Conservation (phyloP, 92 coral and sea anemone species). For the Virgularia gustaviana region DNA sequence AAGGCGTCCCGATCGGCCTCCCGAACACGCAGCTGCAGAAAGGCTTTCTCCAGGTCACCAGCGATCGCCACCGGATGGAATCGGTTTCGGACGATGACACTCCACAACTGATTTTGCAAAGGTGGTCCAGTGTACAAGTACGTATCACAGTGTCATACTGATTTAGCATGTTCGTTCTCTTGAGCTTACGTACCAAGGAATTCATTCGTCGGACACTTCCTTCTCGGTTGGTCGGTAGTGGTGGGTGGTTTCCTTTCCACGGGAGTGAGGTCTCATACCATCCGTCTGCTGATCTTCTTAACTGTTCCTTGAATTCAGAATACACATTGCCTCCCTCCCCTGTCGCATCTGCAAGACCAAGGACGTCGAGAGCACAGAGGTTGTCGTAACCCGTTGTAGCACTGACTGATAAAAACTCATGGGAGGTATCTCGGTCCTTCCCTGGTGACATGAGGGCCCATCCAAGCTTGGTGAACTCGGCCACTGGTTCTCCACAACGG, state of each 20-base stretch:
- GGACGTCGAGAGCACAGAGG: conserved; percentile 13
- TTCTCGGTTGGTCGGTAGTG: neutral
- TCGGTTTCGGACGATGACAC: too few species aligned
- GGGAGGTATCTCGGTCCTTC: neutral
- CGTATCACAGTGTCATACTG: too few species aligned
- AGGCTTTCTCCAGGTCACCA: too few species aligned
- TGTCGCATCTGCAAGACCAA: conserved; percentile 1
- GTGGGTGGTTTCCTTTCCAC: conserved; percentile 18
- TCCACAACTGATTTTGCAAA: too few species aligned
- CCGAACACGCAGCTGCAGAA: too few species aligned
- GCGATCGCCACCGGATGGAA: too few species aligned
- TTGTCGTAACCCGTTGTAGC: neutral
- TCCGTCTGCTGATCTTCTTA: neutral
- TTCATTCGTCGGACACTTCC: too few species aligned
- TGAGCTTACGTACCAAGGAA: too few species aligned
- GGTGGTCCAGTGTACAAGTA: too few species aligned
- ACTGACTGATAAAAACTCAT: neutral
- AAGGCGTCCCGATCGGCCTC: too few species aligned
- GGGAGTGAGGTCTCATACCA: conserved; percentile 24
- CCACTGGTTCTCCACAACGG: neutral
- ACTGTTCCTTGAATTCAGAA: conserved; percentile 20
- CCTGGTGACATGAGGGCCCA: conserved; percentile 26
- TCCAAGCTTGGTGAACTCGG: conserved; percentile 11
- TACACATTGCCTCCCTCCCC: neutral
- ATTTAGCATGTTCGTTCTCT: too few species aligned